phyloP scores from a whole-genome alignment of 2,888 invertebrate genomes.

The Nysson spinosus region DNA sequence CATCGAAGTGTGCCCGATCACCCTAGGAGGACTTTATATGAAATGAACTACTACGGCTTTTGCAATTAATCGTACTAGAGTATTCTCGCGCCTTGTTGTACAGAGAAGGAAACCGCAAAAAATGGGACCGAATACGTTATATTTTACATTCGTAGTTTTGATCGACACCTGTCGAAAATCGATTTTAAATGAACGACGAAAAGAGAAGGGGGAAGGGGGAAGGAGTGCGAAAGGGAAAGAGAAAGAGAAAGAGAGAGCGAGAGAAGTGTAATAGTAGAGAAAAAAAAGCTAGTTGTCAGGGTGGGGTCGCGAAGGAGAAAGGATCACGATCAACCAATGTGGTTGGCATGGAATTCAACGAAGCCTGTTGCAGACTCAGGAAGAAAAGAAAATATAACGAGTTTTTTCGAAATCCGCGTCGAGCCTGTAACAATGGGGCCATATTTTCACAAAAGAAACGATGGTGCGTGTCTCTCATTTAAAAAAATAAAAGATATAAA shows the following conservation, averaged over 20 bases:
- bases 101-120: constrained; percentile 25
- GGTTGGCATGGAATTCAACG: constrained; percentile 47
- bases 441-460: constrained; percentile 72
- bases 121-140: constrained; percentile 44
- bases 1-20: too few relatives aligned
- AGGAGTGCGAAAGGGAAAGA: too few relatives aligned
- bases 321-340: constrained; percentile 21
- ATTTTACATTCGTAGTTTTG: constrained; percentile 33
- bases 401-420: constrained; percentile 61
- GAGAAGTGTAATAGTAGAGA: too few relatives aligned
- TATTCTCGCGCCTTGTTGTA: constrained; percentile 16
- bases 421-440: constrained; percentile 76
- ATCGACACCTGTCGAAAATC: constrained; percentile 15
- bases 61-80: not conserved
- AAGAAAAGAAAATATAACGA: constrained; percentile 51
- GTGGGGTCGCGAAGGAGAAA: not conserved
- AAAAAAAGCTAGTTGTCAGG: too few relatives aligned
- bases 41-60: not conserved
- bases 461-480: constrained; percentile 58
- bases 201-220: not conserved
- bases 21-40: too few relatives aligned
- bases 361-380: constrained; percentile 73
- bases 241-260: too few relatives aligned
- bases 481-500: too few relatives aligned
- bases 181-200: constrained; percentile 10